These are phyloP conservation scores for Poicephalus gulielmi DNA, from an alignment of 2,113 vertebrate species.

Conservation along the genomic window DNA sequence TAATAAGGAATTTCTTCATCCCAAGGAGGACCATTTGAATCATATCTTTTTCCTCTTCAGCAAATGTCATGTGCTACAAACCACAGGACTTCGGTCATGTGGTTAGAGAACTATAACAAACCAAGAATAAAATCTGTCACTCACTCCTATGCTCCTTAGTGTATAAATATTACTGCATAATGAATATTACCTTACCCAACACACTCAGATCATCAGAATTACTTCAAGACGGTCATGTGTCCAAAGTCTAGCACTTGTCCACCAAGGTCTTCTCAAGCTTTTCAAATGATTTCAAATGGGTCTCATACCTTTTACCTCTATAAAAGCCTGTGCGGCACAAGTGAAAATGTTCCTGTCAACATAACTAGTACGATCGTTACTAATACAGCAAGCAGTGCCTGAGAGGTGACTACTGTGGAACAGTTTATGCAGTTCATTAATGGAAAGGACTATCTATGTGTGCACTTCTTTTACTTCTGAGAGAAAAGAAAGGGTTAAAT, in stretches of 20 bases:
- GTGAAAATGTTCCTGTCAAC: not conserved
- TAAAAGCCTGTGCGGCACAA: not conserved
- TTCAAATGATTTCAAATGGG: not conserved
- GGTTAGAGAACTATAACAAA: not conserved
- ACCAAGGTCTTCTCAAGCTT: not conserved
- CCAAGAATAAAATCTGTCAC: not conserved
- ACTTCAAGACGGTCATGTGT: not conserved
- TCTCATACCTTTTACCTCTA: not conserved
- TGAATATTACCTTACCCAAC: not conserved
- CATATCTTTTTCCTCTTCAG: not conserved
- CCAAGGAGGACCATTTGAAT: not conserved
- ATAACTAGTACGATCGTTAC: fast-evolving
- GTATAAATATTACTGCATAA: not conserved
- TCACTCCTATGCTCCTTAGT: not conserved
- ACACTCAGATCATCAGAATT: not conserved
- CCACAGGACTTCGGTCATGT: not conserved
- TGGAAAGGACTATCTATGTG: not conserved
- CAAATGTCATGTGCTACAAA: not conserved
- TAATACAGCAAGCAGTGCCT: not conserved
- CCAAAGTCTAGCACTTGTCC: not conserved
- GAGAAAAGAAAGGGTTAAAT: not conserved
- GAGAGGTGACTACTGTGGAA: not conserved
- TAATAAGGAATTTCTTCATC: not conserved
- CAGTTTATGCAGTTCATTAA: not conserved
- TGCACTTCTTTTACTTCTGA: not conserved